Base-by-base conservation (phyloP, 1,140 invertebrate genomes). In the Dufourea novaeangliae region DNA sequence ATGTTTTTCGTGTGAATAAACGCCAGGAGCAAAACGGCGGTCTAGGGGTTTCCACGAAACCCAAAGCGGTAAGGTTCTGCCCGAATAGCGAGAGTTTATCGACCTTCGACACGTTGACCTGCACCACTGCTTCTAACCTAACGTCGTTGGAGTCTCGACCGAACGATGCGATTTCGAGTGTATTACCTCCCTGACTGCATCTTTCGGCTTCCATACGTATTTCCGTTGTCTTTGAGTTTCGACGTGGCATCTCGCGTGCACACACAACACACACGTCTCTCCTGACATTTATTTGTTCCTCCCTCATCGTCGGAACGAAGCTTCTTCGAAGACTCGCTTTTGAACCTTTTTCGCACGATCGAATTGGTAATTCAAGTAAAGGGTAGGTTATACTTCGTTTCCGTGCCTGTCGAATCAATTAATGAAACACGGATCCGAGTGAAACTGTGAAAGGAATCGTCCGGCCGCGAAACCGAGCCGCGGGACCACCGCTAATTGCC, bases 1-100 rank as follows among this genome's bases (percentile, higher is more conserved):
- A 81, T 56, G 50, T 32, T 80, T 32, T 22, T 46, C 61, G 78
- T 66, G 80, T 76, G 76, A 82, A 76, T 71, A 71, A 82, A 46
- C 27, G 29, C 20, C n/a, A n/a, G n/a, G n/a, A n/a, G n/a, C n/a
- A n/a, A n/a, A n/a, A n/a, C n/a, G n/a, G n/a, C 29, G 37, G 17
- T 6, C 52, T 62, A 44, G 50, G 32, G 34, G 54, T 72, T 80
- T 69, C 39, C 50, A 80, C 34, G 56, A 81, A 74, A 50, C 29
- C 37, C 75, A n/a, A n/a, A n/a, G 32, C 27, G 64, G 39, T 41
- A 17, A 12, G 14, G 34, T 22, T 37, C 74, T 22, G 41, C 32
- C 46, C 77, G 77, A 64, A 64, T 66, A 39, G 22, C 46, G 54
- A 39, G 54, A 39, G 67, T 77, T 82, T 80, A 80, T 82, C 78